Evolutionary conservation across 2,888 invertebrate species (phyloP), one percentile per base, ranked within the genome.

Genomic region (Entomobrya proxima): DNA sequence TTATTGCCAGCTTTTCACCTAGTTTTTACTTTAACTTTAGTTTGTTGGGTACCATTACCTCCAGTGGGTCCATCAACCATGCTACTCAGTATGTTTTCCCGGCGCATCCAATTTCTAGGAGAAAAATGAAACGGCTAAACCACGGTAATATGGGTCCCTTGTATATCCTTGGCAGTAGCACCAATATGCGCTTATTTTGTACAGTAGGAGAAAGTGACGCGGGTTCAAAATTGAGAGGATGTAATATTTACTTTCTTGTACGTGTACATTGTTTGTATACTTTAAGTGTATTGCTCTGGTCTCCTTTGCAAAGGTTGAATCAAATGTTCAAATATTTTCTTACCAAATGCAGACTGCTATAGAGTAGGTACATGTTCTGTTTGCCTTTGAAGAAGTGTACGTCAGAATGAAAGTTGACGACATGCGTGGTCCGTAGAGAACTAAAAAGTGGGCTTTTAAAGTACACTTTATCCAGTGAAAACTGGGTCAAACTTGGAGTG

Each of bases 101-200:
- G 21, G 47, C 47, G 72, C 52, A 76, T 76, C 58, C 76, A 76
- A 76, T 76, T 76, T 52, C n/a, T n/a, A n/a, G 24, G 76, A 24
- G 24, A 24, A 52, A 76, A 50, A n/a, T 55, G 52, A 58, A 37
- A 50, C 24, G 40, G 15, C 13, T 30, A 30, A 58, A 52, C n/a
- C n/a, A 75, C 32, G 0, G 27, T 40, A 27, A 11, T 52, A 18
- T 50, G 27, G 24, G 40, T 76, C 40, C 40, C 58, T 55, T 52
- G 37, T 30, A 58, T 3, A 58, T 24, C 30, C 72, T 72, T 72
- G 2, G 32, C 7, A 37, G 9, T 5, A 64, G 21, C 64, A 61
- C 4, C 35, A 18, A 13, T 58, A 24, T n/a, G 37, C 35, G 2
- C 37, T 37, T 64, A 37, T 64, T 64, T 64, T n/a, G n/a, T n/a